Evolutionary conservation across 2,888 invertebrate species (phyloP).

Genomic region (Aporophyla nigra): DNA sequence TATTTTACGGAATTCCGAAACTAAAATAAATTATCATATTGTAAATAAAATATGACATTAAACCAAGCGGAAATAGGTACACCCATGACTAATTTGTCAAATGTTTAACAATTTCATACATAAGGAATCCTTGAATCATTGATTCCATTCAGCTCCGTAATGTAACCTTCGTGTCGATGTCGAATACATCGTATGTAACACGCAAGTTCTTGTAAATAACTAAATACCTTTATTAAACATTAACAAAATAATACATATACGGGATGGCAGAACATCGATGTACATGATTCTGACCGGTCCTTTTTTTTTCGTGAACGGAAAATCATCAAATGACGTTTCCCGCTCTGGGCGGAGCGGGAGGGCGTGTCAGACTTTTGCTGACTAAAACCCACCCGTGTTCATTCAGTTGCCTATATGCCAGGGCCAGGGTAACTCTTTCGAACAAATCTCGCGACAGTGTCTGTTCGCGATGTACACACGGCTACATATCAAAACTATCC

Average conservation of each 20-base stretch:
- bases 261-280: too few species aligned
- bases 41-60: constrained; percentile 4
- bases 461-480: too few species aligned
- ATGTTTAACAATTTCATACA: constrained; percentile 33
- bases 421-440: too few species aligned
- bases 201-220: constrained; percentile 47
- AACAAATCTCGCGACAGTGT: too few species aligned
- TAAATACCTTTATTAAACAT: constrained; percentile 29
- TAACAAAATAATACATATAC: background rate
- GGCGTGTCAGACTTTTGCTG: too few species aligned
- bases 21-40: background rate
- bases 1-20: background rate
- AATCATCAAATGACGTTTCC: too few species aligned
- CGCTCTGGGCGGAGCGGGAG: too few species aligned
- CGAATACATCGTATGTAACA: constrained; percentile 44
- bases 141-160: constrained; percentile 38
- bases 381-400: too few species aligned
- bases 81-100: constrained; percentile 23
- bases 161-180: constrained; percentile 51
- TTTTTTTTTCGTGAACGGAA: too few species aligned
- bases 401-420: too few species aligned
- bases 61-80: constrained; percentile 35
- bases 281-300: too few species aligned
- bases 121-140: constrained; percentile 56
- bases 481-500: too few species aligned